A percentile compares a stretch with the other conserved stretches of the same genome.
These are phyloP conservation scores for Capitulum mitella DNA, from an alignment of 2,888 invertebrate genomes.

Conservation along the genomic window DNA sequence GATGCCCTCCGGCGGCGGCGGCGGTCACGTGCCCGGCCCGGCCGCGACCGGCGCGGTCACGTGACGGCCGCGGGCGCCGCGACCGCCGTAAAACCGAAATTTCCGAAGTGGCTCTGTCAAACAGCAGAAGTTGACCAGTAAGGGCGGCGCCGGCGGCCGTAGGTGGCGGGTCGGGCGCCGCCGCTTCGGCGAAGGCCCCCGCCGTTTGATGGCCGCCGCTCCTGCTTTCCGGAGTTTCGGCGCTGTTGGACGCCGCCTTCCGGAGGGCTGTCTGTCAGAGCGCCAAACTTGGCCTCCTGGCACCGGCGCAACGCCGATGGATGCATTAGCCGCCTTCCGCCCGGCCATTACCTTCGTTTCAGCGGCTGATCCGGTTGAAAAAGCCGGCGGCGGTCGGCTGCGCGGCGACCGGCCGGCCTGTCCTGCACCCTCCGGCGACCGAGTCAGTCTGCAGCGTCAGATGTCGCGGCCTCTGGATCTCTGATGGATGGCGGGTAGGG, in stretches of 20 bases:
- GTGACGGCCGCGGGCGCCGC: slow-evolving; percentile 7
- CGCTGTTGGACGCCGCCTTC: slow-evolving; percentile 5
- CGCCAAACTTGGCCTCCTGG: not conserved
- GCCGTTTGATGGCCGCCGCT: slow-evolving; percentile 17
- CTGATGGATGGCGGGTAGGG: too few relatives aligned
- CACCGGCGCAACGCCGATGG: not conserved
- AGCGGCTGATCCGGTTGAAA: not conserved
- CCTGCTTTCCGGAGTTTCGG: slow-evolving; percentile 23
- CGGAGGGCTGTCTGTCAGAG: slow-evolving; percentile 11
- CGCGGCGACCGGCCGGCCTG: not conserved
- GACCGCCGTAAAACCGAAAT: slow-evolving; percentile 14
- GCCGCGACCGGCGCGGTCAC: not conserved
- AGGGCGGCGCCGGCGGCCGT: not conserved
- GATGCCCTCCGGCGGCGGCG: too few relatives aligned
- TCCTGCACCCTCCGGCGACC: not conserved
- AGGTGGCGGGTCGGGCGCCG: not conserved
- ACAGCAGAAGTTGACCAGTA: not conserved
- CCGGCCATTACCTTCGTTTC: slow-evolving; percentile 16
- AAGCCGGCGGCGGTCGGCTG: not conserved
- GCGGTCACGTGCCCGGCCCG: too few relatives aligned
- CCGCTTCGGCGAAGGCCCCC: not conserved
- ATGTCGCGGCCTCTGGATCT: too few relatives aligned
- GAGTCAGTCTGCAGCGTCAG: too few relatives aligned
- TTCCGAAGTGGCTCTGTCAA: not conserved
- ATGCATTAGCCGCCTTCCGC: slow-evolving; percentile 24